Evolutionary conservation across 2,797 vertebrate species (phyloP).

Genomic region (Rhynchotus rufescens): DNA sequence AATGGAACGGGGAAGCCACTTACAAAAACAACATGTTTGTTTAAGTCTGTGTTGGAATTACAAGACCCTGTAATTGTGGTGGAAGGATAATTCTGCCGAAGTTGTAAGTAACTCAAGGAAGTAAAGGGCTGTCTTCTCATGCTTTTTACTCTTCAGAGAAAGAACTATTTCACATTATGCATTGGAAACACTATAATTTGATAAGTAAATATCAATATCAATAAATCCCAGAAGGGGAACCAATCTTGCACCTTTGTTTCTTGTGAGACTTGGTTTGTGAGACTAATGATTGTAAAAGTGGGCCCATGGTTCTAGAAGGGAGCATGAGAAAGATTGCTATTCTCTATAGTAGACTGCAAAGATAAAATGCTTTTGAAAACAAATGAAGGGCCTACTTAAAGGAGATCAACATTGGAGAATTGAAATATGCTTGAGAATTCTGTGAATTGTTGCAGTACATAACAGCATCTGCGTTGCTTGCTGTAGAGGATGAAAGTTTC

Average conservation of each 20-base stretch:
- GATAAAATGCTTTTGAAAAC: background rate
- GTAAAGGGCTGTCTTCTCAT: background rate
- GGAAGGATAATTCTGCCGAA: too few species aligned
- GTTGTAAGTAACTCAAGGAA: too few species aligned
- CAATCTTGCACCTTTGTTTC: background rate
- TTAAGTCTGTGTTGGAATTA: background rate
- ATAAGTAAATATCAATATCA: background rate
- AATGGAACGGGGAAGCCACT: background rate
- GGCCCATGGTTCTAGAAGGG: fast-evolving
- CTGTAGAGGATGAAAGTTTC: background rate
- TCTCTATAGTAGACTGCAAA: background rate
- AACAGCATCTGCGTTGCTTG: background rate
- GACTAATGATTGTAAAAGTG: background rate
- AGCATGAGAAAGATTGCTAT: background rate
- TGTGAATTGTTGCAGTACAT: background rate
- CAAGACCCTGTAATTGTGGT: background rate
- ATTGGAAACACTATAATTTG: background rate
- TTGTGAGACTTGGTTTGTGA: background rate
- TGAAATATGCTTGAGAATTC: background rate
- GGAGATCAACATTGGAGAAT: background rate
- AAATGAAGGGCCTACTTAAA: background rate
- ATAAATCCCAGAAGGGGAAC: background rate
- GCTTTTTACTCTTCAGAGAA: background rate
- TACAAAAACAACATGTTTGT: background rate
- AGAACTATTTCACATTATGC: background rate